Percentiles rank a stretch among this genome's conserved stretches.
Evolutionary conservation across 2,888 invertebrate genomes (phyloP).

Genomic region (Drosophila tripunctata): DNA sequence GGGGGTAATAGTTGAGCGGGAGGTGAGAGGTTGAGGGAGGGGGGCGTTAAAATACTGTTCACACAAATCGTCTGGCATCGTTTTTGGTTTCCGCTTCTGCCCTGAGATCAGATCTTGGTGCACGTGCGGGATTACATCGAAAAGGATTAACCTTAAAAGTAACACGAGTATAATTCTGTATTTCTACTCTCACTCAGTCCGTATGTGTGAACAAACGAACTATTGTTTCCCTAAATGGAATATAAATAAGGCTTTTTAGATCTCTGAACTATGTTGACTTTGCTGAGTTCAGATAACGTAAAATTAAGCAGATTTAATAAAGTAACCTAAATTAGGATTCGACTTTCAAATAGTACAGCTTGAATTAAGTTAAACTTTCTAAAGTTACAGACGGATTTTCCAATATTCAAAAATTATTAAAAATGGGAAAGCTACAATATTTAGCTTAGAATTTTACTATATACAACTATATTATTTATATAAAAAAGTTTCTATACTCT

Average conservation of each 20-base stretch:
- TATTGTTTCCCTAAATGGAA: not conserved
- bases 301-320: not conserved
- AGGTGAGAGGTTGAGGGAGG: not conserved
- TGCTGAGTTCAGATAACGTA: not conserved
- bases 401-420: too few species aligned
- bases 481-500: too few species aligned
- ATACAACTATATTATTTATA: too few species aligned
- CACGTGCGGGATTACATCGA: slow-evolving; percentile 64
- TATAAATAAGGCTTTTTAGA: not conserved
- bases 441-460: too few species aligned
- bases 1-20: slow-evolving; percentile 25
- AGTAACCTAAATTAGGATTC: not conserved
- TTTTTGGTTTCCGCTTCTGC: slow-evolving; percentile 51
- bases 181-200: not conserved
- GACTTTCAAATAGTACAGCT: not conserved
- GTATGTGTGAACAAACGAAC: slow-evolving; percentile 10
- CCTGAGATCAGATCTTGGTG: slow-evolving; percentile 19
- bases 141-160: slow-evolving; percentile 63
- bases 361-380: too few species aligned
- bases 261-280: not conserved
- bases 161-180: slow-evolving; percentile 31
- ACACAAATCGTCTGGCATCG: slow-evolving; percentile 49
- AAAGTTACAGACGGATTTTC: too few species aligned
- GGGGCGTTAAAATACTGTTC: not conserved
- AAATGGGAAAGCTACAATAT: too few species aligned